These are phyloP conservation scores for Papilio glaucus DNA, from an alignment of 1,140 invertebrate genomes.

Conservation along the genomic window DNA sequence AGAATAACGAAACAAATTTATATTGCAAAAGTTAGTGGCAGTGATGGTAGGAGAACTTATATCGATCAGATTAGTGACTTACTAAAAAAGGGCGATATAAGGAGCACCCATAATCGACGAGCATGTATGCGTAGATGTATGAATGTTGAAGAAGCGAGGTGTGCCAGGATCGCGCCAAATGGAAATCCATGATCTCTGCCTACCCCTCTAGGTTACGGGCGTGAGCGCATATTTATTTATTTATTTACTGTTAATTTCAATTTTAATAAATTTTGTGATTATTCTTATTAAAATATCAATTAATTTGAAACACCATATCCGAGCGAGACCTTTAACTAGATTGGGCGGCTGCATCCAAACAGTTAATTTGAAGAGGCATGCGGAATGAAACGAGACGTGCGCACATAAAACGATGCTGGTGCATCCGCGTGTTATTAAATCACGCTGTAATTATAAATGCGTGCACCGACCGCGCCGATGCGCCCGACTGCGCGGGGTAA, in stretches of 20 bases:
- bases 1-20: too few relatives aligned
- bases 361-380: conserved; percentile 13
- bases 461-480: conserved; percentile 2
- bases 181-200: too few relatives aligned
- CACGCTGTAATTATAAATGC: conserved; percentile 23
- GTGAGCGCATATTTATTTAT: too few relatives aligned
- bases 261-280: not conserved
- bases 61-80: too few relatives aligned
- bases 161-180: too few relatives aligned
- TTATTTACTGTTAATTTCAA: not conserved
- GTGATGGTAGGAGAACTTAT: too few relatives aligned
- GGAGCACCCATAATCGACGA: too few relatives aligned
- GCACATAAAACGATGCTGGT: not conserved
- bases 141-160: too few relatives aligned
- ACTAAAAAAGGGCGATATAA: too few relatives aligned
- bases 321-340: not conserved
- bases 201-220: too few relatives aligned
- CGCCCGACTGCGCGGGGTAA: not conserved
- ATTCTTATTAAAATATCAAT: not conserved
- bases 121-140: too few relatives aligned
- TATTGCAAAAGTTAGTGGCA: too few relatives aligned
- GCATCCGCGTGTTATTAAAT: conserved; percentile 16
- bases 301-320: not conserved
- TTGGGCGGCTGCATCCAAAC: conserved; percentile 1
- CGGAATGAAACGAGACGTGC: not conserved